A percentile compares a stretch with the other conserved stretches of the same genome.
These are phyloP conservation scores for Anguilla marmorata DNA, from an alignment of 2,797 vertebrate genomes.

Conservation along the genomic window DNA sequence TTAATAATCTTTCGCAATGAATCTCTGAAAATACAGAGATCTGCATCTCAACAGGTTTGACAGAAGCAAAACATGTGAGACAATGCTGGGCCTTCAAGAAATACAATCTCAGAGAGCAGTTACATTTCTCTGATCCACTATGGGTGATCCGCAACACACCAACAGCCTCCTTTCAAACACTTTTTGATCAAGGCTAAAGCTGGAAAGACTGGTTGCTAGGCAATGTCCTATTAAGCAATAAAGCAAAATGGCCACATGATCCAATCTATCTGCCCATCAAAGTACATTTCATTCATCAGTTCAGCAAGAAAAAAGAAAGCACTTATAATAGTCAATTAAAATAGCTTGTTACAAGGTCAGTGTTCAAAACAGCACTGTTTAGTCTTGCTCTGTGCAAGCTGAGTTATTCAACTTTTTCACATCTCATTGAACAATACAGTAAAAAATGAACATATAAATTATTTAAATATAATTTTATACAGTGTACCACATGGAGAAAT, in stretches of 20 bases:
- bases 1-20: background rate
- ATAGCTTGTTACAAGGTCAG: constrained; percentile 30
- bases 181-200: constrained; percentile 26
- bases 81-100: background rate
- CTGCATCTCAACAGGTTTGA: background rate
- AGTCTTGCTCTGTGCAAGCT: background rate
- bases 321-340: constrained; percentile 26
- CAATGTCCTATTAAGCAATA: constrained; percentile 34
- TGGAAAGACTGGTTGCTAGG: constrained; percentile 32
- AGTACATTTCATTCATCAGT: constrained; percentile 27
- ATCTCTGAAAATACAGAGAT: background rate
- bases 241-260: constrained; percentile 29
- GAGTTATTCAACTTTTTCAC: background rate
- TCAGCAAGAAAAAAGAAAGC: constrained; percentile 18
- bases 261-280: constrained; percentile 2
- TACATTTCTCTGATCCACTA: background rate
- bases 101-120: background rate
- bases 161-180: constrained; percentile 27
- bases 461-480: background rate
- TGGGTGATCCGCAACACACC: constrained; percentile 17
- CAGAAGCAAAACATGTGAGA: background rate
- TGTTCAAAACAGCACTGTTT: constrained; percentile 34
- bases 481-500: background rate
- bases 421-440: background rate
- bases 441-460: background rate